Percentiles rank a stretch among this genome's conserved stretches.
phyloP scores from a whole-genome alignment of 2,113 vertebrate species.

The Collichthys lucidus region DNA sequence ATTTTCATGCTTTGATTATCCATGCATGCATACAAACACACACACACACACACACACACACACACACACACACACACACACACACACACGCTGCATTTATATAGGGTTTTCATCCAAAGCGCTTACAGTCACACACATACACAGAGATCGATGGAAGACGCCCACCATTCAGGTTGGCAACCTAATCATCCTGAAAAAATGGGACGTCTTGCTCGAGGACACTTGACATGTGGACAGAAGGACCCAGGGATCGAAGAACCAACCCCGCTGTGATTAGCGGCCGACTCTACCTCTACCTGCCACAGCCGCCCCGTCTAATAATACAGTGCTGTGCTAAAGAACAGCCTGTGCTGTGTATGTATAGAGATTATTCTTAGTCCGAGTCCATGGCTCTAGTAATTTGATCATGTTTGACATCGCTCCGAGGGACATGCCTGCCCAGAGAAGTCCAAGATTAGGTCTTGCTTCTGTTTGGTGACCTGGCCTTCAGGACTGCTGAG shows the following conservation, averaged over 20 bases:
- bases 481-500: conserved; percentile 33
- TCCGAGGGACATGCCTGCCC: conserved; percentile 34
- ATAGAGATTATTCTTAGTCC: conserved; percentile 14
- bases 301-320: conserved; percentile 20
- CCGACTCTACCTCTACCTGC: not conserved
- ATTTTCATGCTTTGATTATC: conserved; percentile 45
- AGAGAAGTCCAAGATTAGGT: conserved; percentile 53
- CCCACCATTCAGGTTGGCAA: not conserved
- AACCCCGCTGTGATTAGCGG: not conserved
- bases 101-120: not conserved
- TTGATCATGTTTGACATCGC: conserved; percentile 28
- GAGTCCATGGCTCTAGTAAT: not conserved
- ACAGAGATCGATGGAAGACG: not conserved
- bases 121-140: not conserved
- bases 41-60: not conserved
- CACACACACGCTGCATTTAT: conserved; percentile 1
- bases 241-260: not conserved
- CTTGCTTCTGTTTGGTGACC: conserved; percentile 36
- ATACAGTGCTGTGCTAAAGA: not conserved
- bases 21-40: conserved; percentile 33
- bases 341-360: not conserved
- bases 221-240: not conserved
- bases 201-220: not conserved
- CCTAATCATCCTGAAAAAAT: not conserved
- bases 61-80: not conserved